These are phyloP conservation scores for Sphinx pinastri DNA, from an alignment of 2,888 invertebrate genomes.

Conservation along the genomic window DNA sequence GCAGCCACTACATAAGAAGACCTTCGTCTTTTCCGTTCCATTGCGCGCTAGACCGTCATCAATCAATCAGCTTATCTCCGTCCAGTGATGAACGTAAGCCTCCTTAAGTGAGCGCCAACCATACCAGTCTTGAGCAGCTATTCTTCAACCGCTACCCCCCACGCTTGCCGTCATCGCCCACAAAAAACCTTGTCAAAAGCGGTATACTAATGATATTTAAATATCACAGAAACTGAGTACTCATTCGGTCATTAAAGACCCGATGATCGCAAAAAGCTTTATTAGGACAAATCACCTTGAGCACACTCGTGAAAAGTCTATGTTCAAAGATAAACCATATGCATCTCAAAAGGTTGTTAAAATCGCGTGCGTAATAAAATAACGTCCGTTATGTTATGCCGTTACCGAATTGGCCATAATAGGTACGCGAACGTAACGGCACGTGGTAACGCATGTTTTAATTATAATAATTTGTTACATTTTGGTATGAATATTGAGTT, in stretches of 20 bases:
- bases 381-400: constrained; percentile 66
- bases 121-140: too few relatives aligned
- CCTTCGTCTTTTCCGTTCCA: too few relatives aligned
- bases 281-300: not conserved
- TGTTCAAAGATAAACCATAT: constrained; percentile 7
- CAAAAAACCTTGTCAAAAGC: not conserved
- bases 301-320: not conserved
- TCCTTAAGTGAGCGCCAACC: too few relatives aligned
- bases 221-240: not conserved
- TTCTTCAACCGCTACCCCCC: too few relatives aligned
- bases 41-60: too few relatives aligned
- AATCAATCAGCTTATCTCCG: too few relatives aligned
- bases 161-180: too few relatives aligned
- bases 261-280: not conserved
- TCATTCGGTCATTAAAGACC: not conserved
- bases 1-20: too few relatives aligned
- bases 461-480: constrained; percentile 42
- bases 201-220: not conserved
- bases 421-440: constrained; percentile 49
- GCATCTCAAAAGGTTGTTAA: constrained; percentile 41
- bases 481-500: not conserved
- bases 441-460: constrained; percentile 61
- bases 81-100: too few relatives aligned
- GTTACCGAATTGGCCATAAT: constrained; percentile 65
- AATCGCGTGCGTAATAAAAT: constrained; percentile 57